Base-by-base conservation (phyloP, 2,113 vertebrate species). In the Chionis minor region DNA sequence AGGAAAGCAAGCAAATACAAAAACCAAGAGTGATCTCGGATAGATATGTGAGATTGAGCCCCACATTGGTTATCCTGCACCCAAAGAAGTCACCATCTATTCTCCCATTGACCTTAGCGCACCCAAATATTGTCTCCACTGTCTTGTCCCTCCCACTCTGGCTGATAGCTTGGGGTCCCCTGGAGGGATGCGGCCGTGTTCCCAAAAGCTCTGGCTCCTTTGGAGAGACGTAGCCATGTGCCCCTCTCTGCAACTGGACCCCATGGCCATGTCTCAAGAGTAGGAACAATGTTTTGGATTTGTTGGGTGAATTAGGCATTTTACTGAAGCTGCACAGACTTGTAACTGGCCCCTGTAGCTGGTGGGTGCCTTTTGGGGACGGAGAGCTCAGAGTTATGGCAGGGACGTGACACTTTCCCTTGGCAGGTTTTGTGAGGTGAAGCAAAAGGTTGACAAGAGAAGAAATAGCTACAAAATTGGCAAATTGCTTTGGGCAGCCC, bases 101-200 rank as follows among this genome's bases (percentile, higher is more conserved):
- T 22, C 40, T 51, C 26, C 42, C 5, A 6, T 4, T 81, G 55
- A 54, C 73, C n/a, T 40, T 28, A 75, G 70, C 47, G 58, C n/a
- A 28, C 21, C 49, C 54, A 86, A 51, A n/a, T 69, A 24, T 16
- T 77, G 45, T 72, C 71, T 51, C 52, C 40, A 15, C 18, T 4
- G 1, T 26, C 38, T 86, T 87, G 24, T 65, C 49, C 27, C 45
- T 62, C 8, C n/a, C 45, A 8, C 67, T 70, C 23, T 45, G 28
- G 17, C 55, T 71, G 65, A 4, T 17, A 13, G 27, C 67, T 7
- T 38, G 23, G 15, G 24, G 49, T 74, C 51, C 63, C 51, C 42
- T 2, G 0, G 11, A 62, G 67, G 13, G 67, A 33, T 35, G 23
- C 21, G 40, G 17, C 54, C 0, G 0, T 15, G 49, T 33, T 93